Base-by-base conservation (phyloP, 1,140 invertebrate genomes). In the Hypsibius dujardini region DNA sequence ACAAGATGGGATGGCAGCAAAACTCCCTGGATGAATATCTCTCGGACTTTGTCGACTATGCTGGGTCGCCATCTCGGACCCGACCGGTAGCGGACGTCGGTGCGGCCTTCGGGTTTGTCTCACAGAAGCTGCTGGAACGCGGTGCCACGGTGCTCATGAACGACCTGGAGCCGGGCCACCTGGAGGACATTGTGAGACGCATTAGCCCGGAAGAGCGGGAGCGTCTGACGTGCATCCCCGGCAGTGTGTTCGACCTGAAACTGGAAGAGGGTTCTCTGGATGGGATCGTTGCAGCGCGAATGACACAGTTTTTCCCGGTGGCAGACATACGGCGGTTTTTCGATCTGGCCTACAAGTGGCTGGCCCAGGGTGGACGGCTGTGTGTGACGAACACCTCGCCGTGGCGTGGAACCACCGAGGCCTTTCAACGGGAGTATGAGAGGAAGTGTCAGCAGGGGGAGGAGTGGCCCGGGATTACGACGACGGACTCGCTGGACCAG, bases 1-100 rank as follows among this genome's bases (percentile, higher is more conserved):
- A 56, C 50, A 56, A 12, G 50, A 56, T 56, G 50, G 50, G 50
- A 56, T 56, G 50, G 50, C 50, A 56, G 50, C 50, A 56, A n/a
- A 56, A 56, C n/a, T 7, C 50, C 7, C 50, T 56, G n/a, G 50
- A 56, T 56, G 50, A 56, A n/a, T 56, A 56, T 56, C n/a, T 56
- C 7, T 12, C 50, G n/a, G 50, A 56, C 7, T 56, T 56, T n/a
- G 50, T 56, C n/a, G n/a, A 56, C 50, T 28, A 28, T 28, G 28
- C 28, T 28, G n/a, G n/a, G n/a, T 56, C 50, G 7, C 50, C 7
- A 7, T 12, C 7, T 56, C n/a, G 7, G 7, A 56, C 50, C 50
- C 50, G 50, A 56, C 50, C 50, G 50, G 50, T 56, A 12, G 50
- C 50, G 7, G 50, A 56, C n/a, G 50, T 56, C 7, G 50, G 50